Conservation (phyloP, 2,113 vertebrate species). For the Marcusenius ussheri region DNA sequence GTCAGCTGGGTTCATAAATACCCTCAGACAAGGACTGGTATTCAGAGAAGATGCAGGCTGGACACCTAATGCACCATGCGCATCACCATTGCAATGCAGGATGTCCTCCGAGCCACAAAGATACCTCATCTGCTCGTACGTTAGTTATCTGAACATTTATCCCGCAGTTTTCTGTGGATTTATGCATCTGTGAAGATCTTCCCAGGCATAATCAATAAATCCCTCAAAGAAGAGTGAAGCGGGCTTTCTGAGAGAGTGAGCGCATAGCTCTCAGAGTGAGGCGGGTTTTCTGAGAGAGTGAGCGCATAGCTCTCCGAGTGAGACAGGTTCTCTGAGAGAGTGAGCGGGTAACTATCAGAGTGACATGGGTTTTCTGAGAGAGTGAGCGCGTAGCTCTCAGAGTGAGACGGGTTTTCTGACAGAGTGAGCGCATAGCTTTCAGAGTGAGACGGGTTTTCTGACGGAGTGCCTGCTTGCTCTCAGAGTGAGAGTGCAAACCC, state of each 20-base stretch:
- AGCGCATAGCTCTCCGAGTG: too few species aligned
- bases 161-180: not conserved
- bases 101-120: not conserved
- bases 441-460: too few species aligned
- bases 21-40: not conserved
- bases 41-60: not conserved
- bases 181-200: not conserved
- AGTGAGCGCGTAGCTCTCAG: not conserved
- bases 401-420: not conserved
- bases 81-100: not conserved
- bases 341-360: not conserved
- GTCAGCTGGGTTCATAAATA: not conserved
- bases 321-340: too few species aligned
- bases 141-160: not conserved
- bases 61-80: not conserved
- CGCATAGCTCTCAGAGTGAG: not conserved
- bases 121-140: not conserved
- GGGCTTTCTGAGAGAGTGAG: not conserved
- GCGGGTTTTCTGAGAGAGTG: not conserved
- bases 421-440: not conserved
- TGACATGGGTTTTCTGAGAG: not conserved
- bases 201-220: not conserved
- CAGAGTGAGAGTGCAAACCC: constrained; percentile 53
- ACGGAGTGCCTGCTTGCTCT: too few species aligned
- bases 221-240: not conserved